Base-by-base conservation (phyloP, 1,140 invertebrate genomes). In the Apis laboriosa region DNA sequence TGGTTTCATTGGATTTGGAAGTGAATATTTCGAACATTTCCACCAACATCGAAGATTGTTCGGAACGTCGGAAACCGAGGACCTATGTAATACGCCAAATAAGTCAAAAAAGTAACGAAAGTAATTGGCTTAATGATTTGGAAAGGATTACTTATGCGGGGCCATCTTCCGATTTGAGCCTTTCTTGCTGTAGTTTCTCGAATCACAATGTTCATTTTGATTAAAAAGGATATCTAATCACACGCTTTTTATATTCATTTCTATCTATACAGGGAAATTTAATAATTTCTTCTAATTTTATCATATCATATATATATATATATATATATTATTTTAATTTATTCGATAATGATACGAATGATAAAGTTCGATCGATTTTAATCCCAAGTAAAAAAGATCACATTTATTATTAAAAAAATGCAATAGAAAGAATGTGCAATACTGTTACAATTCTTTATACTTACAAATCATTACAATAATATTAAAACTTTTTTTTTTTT, bases 11-110 rank as follows among this genome's bases (percentile, higher is more conserved):
- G 21, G 28, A 82, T 64, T 55, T 86, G 5, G 70, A 85, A 53
- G 15, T 70, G 9, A 43, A 86, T 13, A 28, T 81, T 19, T 78
- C 51, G 13, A 43, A 56, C 17, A 43, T 56, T 58, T 64, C n/a
- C 4, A n/a, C 7, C 9, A 60, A 78, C 1, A 21, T 82, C 9
- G 56, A 74, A 2, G 64, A 85, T 58, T 77, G 49, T 15, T 19
- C 28, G 0, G 34, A 56, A 21, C 74, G 64, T 24, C 75, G 74
- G 21, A 86, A 66, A 56, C 60, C 84, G 9, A 85, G 79, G n/a
- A 85, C 84, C 0, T 85, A 86, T 21, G 51, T 81, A 1, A 19
- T 86, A 74, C 73, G 15, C 9, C 82, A 60, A 66, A 63, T 17
- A 17, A 53, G 9, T 2, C 19, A 43, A 1, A 61, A 70, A 24